These are phyloP conservation scores for Melanargia galathea DNA, from an alignment of 2,888 invertebrate species.

Conservation along the genomic window DNA sequence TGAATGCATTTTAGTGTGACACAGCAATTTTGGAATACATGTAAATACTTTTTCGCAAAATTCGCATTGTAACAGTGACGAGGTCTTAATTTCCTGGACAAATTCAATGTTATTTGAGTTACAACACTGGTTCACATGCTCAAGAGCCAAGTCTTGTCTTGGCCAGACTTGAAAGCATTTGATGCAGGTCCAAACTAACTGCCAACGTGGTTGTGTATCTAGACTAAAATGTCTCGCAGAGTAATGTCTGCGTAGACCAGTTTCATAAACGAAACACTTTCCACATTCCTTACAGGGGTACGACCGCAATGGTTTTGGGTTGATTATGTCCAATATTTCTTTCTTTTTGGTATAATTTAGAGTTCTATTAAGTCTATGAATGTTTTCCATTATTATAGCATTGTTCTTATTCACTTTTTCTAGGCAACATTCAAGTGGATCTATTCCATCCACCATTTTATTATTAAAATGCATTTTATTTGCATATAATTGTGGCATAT, in stretches of 20 bases:
- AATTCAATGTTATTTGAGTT: constrained; percentile 55
- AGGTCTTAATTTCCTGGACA: constrained; percentile 72
- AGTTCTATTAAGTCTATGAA: constrained; percentile 72
- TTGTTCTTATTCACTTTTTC: constrained; percentile 77
- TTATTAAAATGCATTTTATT: constrained; percentile 2
- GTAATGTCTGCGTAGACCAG: constrained; percentile 70
- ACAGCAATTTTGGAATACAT: constrained; percentile 68
- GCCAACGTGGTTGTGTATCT: constrained; percentile 68
- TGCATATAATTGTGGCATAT: not conserved
- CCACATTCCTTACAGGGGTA: constrained; percentile 72
- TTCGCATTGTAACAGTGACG: constrained; percentile 72
- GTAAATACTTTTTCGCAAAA: constrained; percentile 75
- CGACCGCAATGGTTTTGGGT: constrained; percentile 61
- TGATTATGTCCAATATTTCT: constrained; percentile 63
- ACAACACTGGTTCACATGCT: constrained; percentile 64
- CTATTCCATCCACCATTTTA: constrained; percentile 35
- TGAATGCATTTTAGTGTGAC: constrained; percentile 79
- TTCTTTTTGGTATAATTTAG: constrained; percentile 73
- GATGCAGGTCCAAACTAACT: constrained; percentile 75
- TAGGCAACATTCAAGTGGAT: constrained; percentile 69
- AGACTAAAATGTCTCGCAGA: constrained; percentile 62
- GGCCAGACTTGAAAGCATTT: constrained; percentile 80
- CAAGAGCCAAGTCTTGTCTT: constrained; percentile 61
- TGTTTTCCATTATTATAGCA: constrained; percentile 76
- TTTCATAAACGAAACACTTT: constrained; percentile 75